A percentile compares a stretch with the other conserved stretches of the same genome.
phyloP scores from a whole-genome alignment of 53 echinoderm and acorn worm species.

The Zoroaster sp. region DNA sequence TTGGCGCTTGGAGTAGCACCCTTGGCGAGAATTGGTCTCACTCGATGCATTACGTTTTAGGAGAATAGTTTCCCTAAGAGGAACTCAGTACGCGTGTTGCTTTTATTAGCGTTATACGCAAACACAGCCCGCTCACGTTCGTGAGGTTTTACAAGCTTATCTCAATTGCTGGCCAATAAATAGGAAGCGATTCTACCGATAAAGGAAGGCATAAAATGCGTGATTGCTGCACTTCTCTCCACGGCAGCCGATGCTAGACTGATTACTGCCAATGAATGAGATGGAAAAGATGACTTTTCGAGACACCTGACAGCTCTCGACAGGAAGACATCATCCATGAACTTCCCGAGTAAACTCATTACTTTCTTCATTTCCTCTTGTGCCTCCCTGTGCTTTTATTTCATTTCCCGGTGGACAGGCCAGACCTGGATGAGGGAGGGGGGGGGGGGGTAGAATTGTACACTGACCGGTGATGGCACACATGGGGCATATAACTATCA shows the following conservation, averaged over 20 bases:
- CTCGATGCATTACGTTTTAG: too few species aligned
- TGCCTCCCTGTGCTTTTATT: conserved; percentile 26
- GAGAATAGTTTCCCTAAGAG: too few species aligned
- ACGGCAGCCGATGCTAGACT: background rate
- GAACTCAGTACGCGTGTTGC: background rate
- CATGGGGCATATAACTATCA: background rate
- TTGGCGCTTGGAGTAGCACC: too few species aligned
- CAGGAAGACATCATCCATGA: background rate
- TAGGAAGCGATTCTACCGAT: background rate
- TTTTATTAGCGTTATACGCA: background rate
- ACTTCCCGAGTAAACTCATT: conserved; percentile 35
- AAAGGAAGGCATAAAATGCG: background rate
- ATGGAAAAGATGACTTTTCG: background rate
- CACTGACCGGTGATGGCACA: background rate
- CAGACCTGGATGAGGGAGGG: background rate
- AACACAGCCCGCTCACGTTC: background rate
- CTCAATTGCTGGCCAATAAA: background rate
- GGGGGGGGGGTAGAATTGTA: background rate
- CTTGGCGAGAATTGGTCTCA: too few species aligned
- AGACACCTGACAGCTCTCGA: conserved; percentile 17
- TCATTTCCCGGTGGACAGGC: conserved; percentile 10
- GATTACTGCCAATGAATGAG: background rate
- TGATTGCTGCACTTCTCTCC: background rate
- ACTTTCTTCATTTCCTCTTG: conserved; percentile 42
- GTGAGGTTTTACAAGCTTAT: background rate